Evolutionary conservation across 2,888 invertebrate species (phyloP).

Genomic region (Theristus sp.): DNA sequence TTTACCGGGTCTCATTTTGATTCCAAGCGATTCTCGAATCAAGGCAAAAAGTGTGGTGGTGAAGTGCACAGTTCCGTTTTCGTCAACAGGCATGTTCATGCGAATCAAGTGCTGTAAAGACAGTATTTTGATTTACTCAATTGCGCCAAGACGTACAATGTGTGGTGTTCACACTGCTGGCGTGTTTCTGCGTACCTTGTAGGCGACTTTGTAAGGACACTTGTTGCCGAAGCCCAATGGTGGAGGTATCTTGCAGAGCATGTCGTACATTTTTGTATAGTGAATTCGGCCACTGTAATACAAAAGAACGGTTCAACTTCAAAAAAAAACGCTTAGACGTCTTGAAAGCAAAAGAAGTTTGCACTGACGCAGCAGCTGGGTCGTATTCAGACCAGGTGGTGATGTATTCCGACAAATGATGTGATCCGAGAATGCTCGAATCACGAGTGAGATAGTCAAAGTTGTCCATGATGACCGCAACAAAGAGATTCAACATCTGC

Average conservation of each 20-base stretch:
- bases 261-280: conserved; percentile 98
- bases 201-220: conserved; percentile 95
- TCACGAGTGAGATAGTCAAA: conserved; percentile 98
- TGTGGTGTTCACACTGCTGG: too few species aligned
- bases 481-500: conserved; percentile 97
- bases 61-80: conserved; percentile 90
- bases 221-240: conserved; percentile 99
- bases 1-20: conserved; percentile 95
- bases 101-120: conserved; percentile 60
- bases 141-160: too few species aligned
- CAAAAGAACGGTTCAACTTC: too few species aligned
- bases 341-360: conserved; percentile 31
- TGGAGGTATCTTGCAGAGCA: conserved; percentile 98
- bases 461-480: conserved; percentile 99
- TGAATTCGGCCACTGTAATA: conserved; percentile 70
- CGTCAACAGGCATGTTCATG: conserved; percentile 99
- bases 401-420: conserved; percentile 98
- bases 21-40: conserved; percentile 92
- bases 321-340: too few species aligned
- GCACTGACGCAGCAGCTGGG: conserved; percentile 83
- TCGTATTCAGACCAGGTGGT: conserved; percentile 99
- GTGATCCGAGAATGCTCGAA: conserved; percentile 96
- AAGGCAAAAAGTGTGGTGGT: conserved; percentile 95
- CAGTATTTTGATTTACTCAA: background rate
- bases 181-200: conserved; percentile 47